A percentile compares a stretch with the other conserved stretches of the same genome.
These are phyloP conservation scores for Aphodius granarius DNA, from an alignment of 2,888 invertebrate species.

Conservation along the genomic window DNA sequence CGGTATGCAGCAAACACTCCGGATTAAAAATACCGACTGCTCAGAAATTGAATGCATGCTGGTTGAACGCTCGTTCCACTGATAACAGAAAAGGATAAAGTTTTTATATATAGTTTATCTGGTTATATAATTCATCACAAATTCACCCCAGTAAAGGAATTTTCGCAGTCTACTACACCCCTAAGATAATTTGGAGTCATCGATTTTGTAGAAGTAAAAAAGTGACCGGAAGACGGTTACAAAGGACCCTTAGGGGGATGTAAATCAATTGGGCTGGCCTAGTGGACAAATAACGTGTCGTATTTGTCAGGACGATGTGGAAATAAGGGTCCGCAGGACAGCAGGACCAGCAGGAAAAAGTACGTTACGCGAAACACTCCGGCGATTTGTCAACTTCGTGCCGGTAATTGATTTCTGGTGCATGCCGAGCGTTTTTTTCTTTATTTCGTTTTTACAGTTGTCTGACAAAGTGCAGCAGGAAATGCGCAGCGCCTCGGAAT, in stretches of 20 bases:
- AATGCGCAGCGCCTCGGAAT: constrained; percentile 17
- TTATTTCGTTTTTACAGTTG: constrained; percentile 7
- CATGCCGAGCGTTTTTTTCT: constrained; percentile 1
- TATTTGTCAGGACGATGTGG: constrained; percentile 52
- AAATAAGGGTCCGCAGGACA: constrained; percentile 48
- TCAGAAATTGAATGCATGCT: constrained; percentile 4
- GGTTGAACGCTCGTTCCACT: background rate
- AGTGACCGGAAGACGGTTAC: background rate
- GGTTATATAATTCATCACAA: too few species aligned
- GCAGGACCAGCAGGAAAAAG: constrained; percentile 42
- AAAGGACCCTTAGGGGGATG: constrained; percentile 44
- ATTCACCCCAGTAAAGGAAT: background rate
- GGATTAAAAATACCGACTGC: constrained; percentile 12
- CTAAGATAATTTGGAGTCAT: background rate
- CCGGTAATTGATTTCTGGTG: constrained; percentile 23
- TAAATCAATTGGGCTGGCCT: constrained; percentile 53
- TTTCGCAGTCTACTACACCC: background rate
- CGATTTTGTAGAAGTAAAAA: background rate
- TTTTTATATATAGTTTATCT: too few species aligned
- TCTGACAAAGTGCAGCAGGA: constrained; percentile 20
- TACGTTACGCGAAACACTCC: constrained; percentile 30
- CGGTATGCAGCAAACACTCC: background rate
- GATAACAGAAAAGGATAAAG: background rate
- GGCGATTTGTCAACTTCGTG: constrained; percentile 22
- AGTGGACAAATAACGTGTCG: constrained; percentile 53